A percentile compares a stretch with the other conserved stretches of the same genome.
Evolutionary conservation across 2,113 vertebrate genomes (phyloP).

Genomic region (Setophaga petechia): DNA sequence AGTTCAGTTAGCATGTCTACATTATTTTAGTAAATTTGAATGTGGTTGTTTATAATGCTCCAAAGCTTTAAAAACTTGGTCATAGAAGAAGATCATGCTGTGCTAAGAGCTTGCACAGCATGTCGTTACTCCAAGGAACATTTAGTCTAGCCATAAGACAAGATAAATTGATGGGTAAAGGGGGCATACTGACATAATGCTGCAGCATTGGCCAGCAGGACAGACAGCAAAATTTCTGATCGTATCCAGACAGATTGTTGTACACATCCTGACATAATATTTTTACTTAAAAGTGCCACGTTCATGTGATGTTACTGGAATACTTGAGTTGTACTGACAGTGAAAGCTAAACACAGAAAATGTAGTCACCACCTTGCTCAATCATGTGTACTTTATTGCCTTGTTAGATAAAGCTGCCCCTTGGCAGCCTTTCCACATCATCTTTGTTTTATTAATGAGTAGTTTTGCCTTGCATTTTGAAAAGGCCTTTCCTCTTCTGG

Average conservation of each 20-base stretch:
- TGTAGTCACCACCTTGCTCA: conserved; percentile 36
- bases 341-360: neutral
- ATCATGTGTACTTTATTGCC: conserved; percentile 40
- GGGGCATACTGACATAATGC: neutral
- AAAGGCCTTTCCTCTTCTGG: conserved; percentile 45
- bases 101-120: neutral
- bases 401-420: conserved; percentile 59
- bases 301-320: neutral
- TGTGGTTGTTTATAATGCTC: neutral
- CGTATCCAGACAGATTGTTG: neutral
- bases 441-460: conserved; percentile 67
- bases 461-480: conserved; percentile 53
- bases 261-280: neutral
- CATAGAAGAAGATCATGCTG: neutral
- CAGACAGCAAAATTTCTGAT: neutral
- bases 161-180: neutral
- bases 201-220: neutral
- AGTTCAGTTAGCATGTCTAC: neutral
- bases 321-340: neutral
- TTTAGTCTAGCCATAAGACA: neutral
- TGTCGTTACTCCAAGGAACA: neutral
- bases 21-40: neutral
- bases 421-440: conserved; percentile 48
- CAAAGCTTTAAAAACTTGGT: neutral
- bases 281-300: neutral